These are phyloP conservation scores for Drusus annulatus DNA, from an alignment of 1,140 invertebrate genomes.

Conservation along the genomic window DNA sequence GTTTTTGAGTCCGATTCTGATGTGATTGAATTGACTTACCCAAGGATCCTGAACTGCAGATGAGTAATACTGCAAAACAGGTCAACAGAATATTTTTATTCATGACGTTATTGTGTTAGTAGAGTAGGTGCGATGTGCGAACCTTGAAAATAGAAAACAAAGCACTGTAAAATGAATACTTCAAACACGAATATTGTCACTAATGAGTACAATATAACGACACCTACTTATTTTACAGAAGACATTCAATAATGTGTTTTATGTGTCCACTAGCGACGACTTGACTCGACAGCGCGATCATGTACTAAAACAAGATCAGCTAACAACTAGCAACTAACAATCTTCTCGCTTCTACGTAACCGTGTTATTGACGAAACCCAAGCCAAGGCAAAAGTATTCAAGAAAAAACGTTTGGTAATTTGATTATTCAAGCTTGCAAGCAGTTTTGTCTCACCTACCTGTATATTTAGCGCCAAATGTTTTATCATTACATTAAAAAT, in stretches of 20 bases:
- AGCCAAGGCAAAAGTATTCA: neutral
- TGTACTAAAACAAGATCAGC: too few relatives aligned
- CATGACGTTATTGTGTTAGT: conserved; percentile 14
- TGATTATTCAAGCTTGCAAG: neutral
- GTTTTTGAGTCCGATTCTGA: too few relatives aligned
- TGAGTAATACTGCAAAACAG: conserved; percentile 60
- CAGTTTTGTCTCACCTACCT: neutral
- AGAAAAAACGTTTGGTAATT: neutral
- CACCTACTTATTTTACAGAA: neutral
- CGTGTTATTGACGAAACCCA: conserved; percentile 13
- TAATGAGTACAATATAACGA: neutral
- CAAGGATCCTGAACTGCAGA: conserved; percentile 41
- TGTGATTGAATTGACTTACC: conserved; percentile 13
- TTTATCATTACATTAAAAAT: neutral
- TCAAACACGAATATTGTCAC: neutral
- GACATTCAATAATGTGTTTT: too few relatives aligned
- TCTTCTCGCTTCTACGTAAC: neutral
- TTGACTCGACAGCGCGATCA: neutral
- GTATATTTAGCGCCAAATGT: too few relatives aligned
- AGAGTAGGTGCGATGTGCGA: neutral
- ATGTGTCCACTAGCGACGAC: too few relatives aligned
- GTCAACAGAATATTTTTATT: conserved; percentile 54
- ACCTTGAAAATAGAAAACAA: neutral
- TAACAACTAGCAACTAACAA: too few relatives aligned
- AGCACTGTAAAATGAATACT: neutral